These are phyloP conservation scores for Glaucidium brasilianum DNA, from an alignment of 2,113 vertebrate species.

Conservation along the genomic window DNA sequence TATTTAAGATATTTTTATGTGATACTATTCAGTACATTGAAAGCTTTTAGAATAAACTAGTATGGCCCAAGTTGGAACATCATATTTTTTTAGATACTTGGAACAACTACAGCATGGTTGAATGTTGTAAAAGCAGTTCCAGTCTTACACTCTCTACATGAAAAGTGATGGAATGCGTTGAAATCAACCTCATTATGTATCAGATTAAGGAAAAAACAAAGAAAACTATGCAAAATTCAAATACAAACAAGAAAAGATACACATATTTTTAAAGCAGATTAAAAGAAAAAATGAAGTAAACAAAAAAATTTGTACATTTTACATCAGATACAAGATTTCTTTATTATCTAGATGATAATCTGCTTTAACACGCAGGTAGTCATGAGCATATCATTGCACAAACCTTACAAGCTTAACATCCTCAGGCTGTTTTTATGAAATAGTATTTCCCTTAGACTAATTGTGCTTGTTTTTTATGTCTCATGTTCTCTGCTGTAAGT, in stretches of 20 bases:
- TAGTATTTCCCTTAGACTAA: not conserved
- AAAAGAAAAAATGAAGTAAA: not conserved
- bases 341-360: not conserved
- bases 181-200: not conserved
- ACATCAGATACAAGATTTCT: not conserved
- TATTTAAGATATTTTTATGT: not conserved
- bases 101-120: not conserved
- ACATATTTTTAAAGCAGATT: not conserved
- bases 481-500: not conserved
- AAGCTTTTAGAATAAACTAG: not conserved
- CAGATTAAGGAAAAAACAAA: not conserved
- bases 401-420: not conserved
- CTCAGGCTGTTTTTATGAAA: not conserved
- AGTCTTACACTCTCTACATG: not conserved
- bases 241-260: not conserved
- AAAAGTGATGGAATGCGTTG: not conserved
- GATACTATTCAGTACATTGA: not conserved
- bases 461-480: not conserved
- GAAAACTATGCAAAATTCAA: not conserved
- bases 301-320: rapidly evolving
- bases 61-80: not conserved
- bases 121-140: not conserved
- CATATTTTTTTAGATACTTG: not conserved
- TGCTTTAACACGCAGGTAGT: not conserved
- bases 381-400: not conserved